These are phyloP conservation scores for Hydropsyche tenuis DNA, from an alignment of 1,140 invertebrate species.

Conservation along the genomic window DNA sequence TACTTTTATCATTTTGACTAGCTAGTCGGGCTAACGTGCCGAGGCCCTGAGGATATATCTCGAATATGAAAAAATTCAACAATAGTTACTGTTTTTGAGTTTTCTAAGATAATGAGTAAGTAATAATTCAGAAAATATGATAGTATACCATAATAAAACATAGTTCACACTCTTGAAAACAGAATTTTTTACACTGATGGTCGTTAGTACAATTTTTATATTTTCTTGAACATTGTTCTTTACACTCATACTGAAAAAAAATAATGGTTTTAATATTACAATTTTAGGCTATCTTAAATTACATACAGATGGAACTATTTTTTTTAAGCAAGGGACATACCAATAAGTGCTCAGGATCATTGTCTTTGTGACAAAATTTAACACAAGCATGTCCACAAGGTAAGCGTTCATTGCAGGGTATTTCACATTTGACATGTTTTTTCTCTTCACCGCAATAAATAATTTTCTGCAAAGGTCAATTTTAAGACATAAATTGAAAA, in stretches of 20 bases:
- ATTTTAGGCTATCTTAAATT: neutral
- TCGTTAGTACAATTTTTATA: conserved; percentile 57
- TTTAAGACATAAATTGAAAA: conserved; percentile 54
- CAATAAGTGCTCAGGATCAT: conserved; percentile 61
- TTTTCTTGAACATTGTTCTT: conserved; percentile 57
- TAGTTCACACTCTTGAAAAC: conserved; percentile 61
- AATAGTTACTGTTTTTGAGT: too few species aligned
- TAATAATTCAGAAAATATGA: too few species aligned
- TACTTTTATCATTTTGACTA: too few species aligned
- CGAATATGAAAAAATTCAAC: too few species aligned
- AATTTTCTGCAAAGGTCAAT: conserved; percentile 10
- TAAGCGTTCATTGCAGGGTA: conserved; percentile 56
- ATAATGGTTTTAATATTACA: conserved; percentile 1
- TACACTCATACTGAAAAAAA: conserved; percentile 61
- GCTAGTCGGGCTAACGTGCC: too few species aligned
- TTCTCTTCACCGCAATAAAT: neutral
- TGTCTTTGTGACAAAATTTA: conserved; percentile 57
- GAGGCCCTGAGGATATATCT: too few species aligned
- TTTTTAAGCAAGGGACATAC: conserved; percentile 45
- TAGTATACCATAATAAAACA: conserved; percentile 61
- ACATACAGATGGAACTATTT: conserved; percentile 26
- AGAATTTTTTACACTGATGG: conserved; percentile 61
- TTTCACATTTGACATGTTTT: conserved; percentile 51
- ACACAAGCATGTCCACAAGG: conserved; percentile 63
- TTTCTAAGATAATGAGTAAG: too few species aligned